Conservation (phyloP, 1,140 invertebrate species). For the Drosophila tristis region DNA sequence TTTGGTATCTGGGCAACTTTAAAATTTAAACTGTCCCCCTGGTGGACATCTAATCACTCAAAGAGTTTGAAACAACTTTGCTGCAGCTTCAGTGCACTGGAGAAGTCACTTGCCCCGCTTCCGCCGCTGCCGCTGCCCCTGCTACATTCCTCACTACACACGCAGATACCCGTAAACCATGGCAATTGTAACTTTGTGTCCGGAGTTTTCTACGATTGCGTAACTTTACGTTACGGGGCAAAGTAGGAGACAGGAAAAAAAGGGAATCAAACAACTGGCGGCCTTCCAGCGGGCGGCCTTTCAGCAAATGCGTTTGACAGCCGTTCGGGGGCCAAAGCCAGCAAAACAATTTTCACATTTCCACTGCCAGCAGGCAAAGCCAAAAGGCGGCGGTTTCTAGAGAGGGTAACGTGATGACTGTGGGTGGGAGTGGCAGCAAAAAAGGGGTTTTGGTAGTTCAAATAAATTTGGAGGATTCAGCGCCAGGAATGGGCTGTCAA, state of each 20-base stretch:
- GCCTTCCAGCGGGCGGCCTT: slow-evolving; percentile 49
- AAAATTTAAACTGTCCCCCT: slow-evolving; percentile 31
- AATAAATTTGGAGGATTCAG: background rate
- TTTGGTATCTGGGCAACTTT: slow-evolving; percentile 16
- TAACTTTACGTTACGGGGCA: too few relatives aligned
- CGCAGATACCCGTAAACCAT: background rate
- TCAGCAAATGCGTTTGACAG: slow-evolving; percentile 72
- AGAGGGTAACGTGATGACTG: slow-evolving; percentile 10
- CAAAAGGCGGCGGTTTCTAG: slow-evolving; percentile 3
- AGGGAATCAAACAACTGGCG: slow-evolving; percentile 56
- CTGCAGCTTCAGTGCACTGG: background rate
- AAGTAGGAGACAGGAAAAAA: too few relatives aligned
- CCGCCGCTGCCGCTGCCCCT: too few relatives aligned
- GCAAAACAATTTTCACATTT: slow-evolving; percentile 72
- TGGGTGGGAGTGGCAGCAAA: background rate
- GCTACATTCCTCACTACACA: background rate
- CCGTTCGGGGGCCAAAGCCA: slow-evolving; percentile 46
- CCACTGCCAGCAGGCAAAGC: slow-evolving; percentile 20
- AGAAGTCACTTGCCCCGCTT: too few relatives aligned
- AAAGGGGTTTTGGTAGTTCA: too few relatives aligned
- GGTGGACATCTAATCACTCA: slow-evolving; percentile 67
- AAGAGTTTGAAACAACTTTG: slow-evolving; percentile 54
- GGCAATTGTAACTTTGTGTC: slow-evolving; percentile 63
- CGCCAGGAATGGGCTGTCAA: too few relatives aligned
- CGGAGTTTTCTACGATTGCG: slow-evolving; percentile 43